Conservation (phyloP, 2,113 vertebrate species). For the Melospiza melodia region DNA sequence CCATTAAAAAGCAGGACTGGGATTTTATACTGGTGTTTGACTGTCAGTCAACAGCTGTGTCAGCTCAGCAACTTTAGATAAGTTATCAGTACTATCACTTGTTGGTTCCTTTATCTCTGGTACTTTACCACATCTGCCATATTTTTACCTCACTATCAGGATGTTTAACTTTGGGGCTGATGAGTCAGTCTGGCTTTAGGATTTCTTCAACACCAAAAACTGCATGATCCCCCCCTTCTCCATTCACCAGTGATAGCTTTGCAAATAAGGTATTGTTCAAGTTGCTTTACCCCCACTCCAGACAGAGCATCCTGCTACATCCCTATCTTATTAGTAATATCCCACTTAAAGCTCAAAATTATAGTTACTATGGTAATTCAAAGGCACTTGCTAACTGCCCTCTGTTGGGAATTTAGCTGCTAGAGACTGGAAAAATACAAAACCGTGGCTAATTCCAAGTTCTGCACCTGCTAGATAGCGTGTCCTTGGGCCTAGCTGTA, state of each 20-base stretch:
- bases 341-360: background rate
- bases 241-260: background rate
- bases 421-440: no score
- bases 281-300: background rate
- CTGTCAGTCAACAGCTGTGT: background rate
- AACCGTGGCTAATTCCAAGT: no score
- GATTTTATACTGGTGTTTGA: background rate
- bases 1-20: background rate
- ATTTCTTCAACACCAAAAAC: background rate
- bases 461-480: no score
- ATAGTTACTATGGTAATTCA: background rate
- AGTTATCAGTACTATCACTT: background rate
- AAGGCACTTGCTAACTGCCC: background rate
- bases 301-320: background rate
- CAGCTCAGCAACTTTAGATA: background rate
- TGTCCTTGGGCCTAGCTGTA: no score
- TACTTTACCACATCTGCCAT: background rate
- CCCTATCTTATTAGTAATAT: background rate
- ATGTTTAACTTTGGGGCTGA: background rate
- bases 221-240: background rate
- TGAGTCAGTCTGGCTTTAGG: background rate
- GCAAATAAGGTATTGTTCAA: background rate
- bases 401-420: no score
- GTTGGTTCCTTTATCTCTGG: background rate
- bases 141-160: background rate